Conservation (phyloP, 2,888 invertebrate species). For the Drosophila borealis region DNA sequence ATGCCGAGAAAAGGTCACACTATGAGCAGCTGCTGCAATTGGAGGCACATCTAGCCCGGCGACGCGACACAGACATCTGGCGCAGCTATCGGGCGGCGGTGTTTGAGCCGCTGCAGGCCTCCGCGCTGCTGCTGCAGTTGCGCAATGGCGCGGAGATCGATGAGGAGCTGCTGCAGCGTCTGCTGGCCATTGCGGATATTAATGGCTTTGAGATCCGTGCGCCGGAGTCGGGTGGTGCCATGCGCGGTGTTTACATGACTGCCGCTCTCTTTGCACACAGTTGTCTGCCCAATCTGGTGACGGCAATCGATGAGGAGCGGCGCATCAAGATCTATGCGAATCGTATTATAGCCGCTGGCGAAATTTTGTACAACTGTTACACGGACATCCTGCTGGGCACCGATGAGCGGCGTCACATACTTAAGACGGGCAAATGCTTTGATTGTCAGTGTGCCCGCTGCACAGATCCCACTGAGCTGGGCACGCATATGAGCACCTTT, state of each 20-base stretch:
- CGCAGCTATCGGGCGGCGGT: slow-evolving; percentile 86
- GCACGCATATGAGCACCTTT: slow-evolving; percentile 88
- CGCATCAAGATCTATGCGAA: slow-evolving; percentile 89
- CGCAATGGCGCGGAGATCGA: slow-evolving; percentile 82
- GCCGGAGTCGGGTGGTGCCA: slow-evolving; percentile 84
- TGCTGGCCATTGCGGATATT: slow-evolving; percentile 91
- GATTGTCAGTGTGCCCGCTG: slow-evolving; percentile 90
- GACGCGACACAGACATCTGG: slow-evolving; percentile 87
- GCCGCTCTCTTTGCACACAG: slow-evolving; percentile 91
- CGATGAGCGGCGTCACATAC: slow-evolving; percentile 88
- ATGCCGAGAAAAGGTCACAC: slow-evolving; percentile 76
- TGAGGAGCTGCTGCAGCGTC: slow-evolving; percentile 87
- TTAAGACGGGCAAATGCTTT: slow-evolving; percentile 91
- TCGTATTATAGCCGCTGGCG: slow-evolving; percentile 87
- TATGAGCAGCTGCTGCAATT: slow-evolving; percentile 86
- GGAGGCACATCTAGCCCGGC: slow-evolving; percentile 87
- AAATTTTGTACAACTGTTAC: slow-evolving; percentile 89
- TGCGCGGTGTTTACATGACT: slow-evolving; percentile 90
- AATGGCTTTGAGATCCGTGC: slow-evolving; percentile 90
- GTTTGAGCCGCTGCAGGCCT: slow-evolving; percentile 74
- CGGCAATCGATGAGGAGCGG: slow-evolving; percentile 89
- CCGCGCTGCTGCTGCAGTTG: slow-evolving; percentile 64
- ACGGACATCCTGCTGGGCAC: slow-evolving; percentile 90
- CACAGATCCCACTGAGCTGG: slow-evolving; percentile 89
- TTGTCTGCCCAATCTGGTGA: slow-evolving; percentile 90